Percentiles rank a stretch among this genome's conserved stretches.
phyloP scores from a whole-genome alignment of 2,888 invertebrate genomes.

The Phalera bucephala region DNA sequence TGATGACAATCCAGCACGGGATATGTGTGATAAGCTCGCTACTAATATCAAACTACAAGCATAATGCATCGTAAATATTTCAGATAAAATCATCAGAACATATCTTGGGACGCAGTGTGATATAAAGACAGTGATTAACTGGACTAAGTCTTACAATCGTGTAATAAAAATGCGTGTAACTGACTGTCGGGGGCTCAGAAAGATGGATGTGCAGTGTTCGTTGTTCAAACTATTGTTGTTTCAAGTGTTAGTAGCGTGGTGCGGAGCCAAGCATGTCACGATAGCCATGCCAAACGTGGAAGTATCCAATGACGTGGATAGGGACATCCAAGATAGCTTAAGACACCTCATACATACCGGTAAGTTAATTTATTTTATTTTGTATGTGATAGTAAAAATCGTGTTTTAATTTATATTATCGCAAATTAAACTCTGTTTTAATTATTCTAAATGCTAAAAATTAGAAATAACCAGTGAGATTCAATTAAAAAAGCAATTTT shows the following conservation, averaged over 20 bases:
- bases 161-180: conserved; percentile 57
- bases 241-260: conserved; percentile 70
- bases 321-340: conserved; percentile 64
- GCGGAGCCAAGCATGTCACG: conserved; percentile 66
- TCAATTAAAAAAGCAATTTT: too few species aligned
- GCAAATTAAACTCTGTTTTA: too few species aligned
- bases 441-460: too few species aligned
- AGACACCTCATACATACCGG: conserved; percentile 70
- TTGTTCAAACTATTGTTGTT: conserved; percentile 72
- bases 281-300: conserved; percentile 42
- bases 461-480: too few species aligned
- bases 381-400: too few species aligned
- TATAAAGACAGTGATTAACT: conserved; percentile 27
- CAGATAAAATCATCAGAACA: conserved; percentile 20
- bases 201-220: conserved; percentile 71
- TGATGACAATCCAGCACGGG: conserved; percentile 65
- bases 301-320: conserved; percentile 38
- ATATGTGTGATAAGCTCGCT: conserved; percentile 56
- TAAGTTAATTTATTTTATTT: conserved; percentile 44
- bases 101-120: conserved; percentile 28
- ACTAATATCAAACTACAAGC: conserved; percentile 72
- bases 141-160: too few species aligned
- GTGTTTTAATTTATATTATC: too few species aligned
- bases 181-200: conserved; percentile 59
- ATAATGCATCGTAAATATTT: conserved; percentile 55